These are phyloP conservation scores for Amphiprion ocellaris DNA, from an alignment of 2,113 vertebrate genomes.

Conservation along the genomic window DNA sequence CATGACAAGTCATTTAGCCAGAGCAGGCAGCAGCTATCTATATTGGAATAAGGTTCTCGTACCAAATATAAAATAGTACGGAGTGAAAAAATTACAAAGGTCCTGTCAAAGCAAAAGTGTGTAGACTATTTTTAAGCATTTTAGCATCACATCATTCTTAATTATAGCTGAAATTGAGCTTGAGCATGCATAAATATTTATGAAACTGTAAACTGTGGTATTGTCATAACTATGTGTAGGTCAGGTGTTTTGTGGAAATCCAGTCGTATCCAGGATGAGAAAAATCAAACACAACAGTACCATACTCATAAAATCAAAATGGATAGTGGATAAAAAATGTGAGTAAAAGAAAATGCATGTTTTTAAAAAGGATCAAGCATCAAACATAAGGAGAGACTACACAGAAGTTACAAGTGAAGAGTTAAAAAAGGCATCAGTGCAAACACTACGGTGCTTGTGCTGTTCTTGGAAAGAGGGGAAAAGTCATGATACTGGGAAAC, in stretches of 20 bases:
- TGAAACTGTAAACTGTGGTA: too few species aligned
- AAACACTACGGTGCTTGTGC: not conserved
- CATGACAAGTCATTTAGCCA: not conserved
- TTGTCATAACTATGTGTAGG: too few species aligned
- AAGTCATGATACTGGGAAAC: not conserved
- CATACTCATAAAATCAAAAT: not conserved
- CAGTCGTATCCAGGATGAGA: not conserved
- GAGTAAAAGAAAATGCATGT: not conserved
- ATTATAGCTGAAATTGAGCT: not conserved
- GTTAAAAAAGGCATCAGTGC: not conserved
- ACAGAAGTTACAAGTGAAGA: not conserved
- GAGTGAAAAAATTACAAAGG: not conserved
- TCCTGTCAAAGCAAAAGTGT: not conserved
- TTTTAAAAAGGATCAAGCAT: not conserved
- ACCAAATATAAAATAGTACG: not conserved
- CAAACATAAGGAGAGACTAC: slow-evolving; percentile 23
- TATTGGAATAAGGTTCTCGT: not conserved
- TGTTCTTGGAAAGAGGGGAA: slow-evolving; percentile 4
- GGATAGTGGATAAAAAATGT: not conserved
- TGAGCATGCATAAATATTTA: too few species aligned
- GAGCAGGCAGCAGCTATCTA: not conserved
- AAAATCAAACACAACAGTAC: not conserved
- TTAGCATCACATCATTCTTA: not conserved
- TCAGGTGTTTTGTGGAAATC: too few species aligned
- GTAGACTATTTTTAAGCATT: not conserved